Percentiles rank a stretch among this genome's conserved stretches.
Evolutionary conservation across 2,797 vertebrate species (phyloP).

Genomic region (Dendrocincla tyrannina): DNA sequence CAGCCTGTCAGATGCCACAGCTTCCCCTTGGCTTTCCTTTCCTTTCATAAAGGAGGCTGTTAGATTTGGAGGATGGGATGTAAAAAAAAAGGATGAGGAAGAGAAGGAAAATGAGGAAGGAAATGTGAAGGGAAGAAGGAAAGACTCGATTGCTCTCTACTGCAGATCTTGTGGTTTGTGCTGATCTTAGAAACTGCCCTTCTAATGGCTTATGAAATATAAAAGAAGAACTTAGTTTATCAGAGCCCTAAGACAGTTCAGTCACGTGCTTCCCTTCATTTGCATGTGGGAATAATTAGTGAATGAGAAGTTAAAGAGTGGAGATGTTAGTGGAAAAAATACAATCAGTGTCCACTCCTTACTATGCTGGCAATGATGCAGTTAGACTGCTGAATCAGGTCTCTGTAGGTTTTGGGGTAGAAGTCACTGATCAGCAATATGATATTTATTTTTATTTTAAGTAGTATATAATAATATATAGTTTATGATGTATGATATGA

Average conservation of each 20-base stretch:
- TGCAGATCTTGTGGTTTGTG: neutral
- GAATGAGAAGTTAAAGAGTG: neutral
- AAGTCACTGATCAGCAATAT: neutral
- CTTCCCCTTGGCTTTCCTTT: neutral
- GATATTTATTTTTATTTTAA: neutral
- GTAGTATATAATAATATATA: neutral
- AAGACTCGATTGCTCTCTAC: neutral
- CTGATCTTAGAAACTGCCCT: neutral
- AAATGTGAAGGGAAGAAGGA: neutral
- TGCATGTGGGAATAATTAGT: neutral
- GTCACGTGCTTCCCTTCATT: neutral
- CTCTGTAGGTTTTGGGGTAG: neutral
- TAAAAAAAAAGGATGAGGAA: neutral
- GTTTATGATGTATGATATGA: too few relatives aligned
- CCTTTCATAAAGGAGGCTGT: neutral
- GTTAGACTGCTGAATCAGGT: neutral
- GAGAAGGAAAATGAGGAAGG: neutral
- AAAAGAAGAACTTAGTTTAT: neutral
- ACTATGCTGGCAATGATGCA: accelerated
- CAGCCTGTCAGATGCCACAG: constrained; percentile 10
- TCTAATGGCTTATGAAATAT: neutral
- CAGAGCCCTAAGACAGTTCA: neutral
- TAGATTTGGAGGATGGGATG: neutral
- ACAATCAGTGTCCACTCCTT: neutral
- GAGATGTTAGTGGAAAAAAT: neutral